These are phyloP conservation scores for Dermatemys mawii DNA, from an alignment of 2,113 vertebrate species.

Conservation along the genomic window DNA sequence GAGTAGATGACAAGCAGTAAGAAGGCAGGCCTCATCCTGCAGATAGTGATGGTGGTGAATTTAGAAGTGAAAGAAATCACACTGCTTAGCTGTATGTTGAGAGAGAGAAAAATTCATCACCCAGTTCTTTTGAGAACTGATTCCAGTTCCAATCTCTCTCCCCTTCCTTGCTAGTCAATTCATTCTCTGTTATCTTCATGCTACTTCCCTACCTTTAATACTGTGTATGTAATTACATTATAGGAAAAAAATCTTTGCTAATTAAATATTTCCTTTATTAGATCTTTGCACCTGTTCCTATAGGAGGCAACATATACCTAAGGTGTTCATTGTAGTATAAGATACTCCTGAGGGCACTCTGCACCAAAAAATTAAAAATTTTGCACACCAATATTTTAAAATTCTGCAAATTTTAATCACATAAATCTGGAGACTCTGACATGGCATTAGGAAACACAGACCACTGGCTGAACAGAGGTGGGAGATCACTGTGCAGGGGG, in stretches of 20 bases:
- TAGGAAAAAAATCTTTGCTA: background rate
- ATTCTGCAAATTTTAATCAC: too few relatives aligned
- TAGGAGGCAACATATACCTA: fast-evolving
- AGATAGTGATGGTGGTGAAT: background rate
- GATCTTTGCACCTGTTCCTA: background rate
- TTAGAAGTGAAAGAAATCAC: slow-evolving; percentile 12
- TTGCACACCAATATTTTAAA: too few relatives aligned
- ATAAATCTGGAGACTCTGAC: too few relatives aligned
- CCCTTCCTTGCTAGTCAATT: background rate
- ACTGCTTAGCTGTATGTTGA: background rate
- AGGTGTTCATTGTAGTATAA: slow-evolving; percentile 48
- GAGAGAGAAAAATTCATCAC: background rate
- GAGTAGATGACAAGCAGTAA: background rate
- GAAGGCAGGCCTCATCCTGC: background rate
- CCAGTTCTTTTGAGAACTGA: background rate
- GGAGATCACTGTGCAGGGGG: too few relatives aligned
- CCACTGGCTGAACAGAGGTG: too few relatives aligned
- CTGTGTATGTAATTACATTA: background rate
- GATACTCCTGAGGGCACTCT: too few relatives aligned
- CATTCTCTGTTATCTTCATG: background rate
- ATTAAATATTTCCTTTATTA: slow-evolving; percentile 20
- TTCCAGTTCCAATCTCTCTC: background rate
- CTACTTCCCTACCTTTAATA: background rate
- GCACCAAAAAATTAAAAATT: too few relatives aligned
- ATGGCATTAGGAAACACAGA: too few relatives aligned